A percentile compares a stretch with the other conserved stretches of the same genome.
These are phyloP conservation scores for Ceraclea dissimilis DNA, from an alignment of 2,888 invertebrate species.

Conservation along the genomic window DNA sequence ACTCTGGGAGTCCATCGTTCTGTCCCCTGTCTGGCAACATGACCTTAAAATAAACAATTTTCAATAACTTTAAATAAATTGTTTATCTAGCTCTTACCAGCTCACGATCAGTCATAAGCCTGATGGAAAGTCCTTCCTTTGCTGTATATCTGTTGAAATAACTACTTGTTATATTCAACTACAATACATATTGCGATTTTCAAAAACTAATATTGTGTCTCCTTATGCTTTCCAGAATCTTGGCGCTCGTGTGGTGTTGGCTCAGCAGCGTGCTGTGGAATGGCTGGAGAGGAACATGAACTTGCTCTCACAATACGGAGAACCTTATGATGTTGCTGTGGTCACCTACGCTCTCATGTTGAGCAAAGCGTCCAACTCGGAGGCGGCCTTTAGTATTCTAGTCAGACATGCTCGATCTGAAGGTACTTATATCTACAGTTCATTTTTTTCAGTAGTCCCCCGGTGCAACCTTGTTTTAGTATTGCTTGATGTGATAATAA, in stretches of 20 bases:
- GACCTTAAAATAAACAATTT: too few relatives aligned
- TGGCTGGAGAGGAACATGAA: slow-evolving; percentile 82
- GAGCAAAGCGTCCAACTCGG: slow-evolving; percentile 78
- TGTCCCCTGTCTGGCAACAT: too few relatives aligned
- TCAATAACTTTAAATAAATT: too few relatives aligned
- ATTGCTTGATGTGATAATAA: too few relatives aligned
- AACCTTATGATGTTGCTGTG: slow-evolving; percentile 80
- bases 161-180: too few relatives aligned
- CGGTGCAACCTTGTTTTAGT: not conserved
- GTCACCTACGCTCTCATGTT: slow-evolving; percentile 82
- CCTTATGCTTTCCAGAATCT: slow-evolving; percentile 45
- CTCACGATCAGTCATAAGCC: too few relatives aligned
- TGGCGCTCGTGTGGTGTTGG: slow-evolving; percentile 67
- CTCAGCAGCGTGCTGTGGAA: slow-evolving; percentile 64
- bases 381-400: slow-evolving; percentile 71
- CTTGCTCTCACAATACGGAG: slow-evolving; percentile 60
- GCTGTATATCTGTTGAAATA: too few relatives aligned
- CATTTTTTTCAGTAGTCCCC: not conserved
- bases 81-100: too few relatives aligned
- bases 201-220: too few relatives aligned
- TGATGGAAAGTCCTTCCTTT: too few relatives aligned
- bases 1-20: too few relatives aligned
- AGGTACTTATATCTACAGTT: slow-evolving; percentile 37
- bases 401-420: slow-evolving; percentile 57
- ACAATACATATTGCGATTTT: too few relatives aligned